phyloP scores from a whole-genome alignment of 2,113 vertebrate species.

The Pholis gunnellus region DNA sequence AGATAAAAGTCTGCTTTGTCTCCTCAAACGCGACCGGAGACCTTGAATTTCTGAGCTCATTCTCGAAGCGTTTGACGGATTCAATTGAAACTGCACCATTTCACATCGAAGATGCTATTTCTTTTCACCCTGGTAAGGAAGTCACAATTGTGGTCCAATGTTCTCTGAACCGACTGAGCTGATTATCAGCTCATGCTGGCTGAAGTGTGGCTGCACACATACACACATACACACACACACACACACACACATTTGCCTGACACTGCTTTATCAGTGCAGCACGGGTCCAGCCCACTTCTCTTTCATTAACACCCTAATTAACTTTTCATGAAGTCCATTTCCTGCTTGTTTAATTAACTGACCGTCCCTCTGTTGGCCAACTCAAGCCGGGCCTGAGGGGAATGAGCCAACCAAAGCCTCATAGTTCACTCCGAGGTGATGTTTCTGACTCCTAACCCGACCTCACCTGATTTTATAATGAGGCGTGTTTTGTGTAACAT shows the following conservation, averaged over 20 bases:
- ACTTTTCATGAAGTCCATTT: conserved; percentile 78
- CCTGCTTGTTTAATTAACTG: conserved; percentile 78
- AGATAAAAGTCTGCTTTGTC: conserved; percentile 57
- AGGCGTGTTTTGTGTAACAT: conserved; percentile 29
- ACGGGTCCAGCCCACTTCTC: conserved; percentile 42
- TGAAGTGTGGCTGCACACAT: background rate
- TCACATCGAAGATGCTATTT: conserved; percentile 13
- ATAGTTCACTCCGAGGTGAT: background rate
- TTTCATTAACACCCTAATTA: conserved; percentile 81
- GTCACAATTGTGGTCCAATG: conserved; percentile 12
- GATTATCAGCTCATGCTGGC: conserved; percentile 47
- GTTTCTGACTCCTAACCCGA: conserved; percentile 6
- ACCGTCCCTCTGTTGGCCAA: conserved; percentile 61
- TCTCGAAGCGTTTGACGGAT: conserved; percentile 20
- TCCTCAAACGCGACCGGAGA: conserved; percentile 37
- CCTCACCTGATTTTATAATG: conserved; percentile 20
- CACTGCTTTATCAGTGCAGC: conserved; percentile 63
- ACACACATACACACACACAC: background rate
- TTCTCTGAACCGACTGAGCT: conserved; percentile 32
- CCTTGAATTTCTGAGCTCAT: conserved; percentile 17
- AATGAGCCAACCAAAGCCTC: conserved; percentile 39
- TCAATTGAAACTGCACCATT: conserved; percentile 13
- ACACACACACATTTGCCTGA: background rate
- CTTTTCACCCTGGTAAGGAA: conserved; percentile 17
- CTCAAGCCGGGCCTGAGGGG: conserved; percentile 32